A percentile compares a stretch with the other conserved stretches of the same genome.
Evolutionary conservation across 1,140 invertebrate genomes (phyloP).

Genomic region (Sipha flava): DNA sequence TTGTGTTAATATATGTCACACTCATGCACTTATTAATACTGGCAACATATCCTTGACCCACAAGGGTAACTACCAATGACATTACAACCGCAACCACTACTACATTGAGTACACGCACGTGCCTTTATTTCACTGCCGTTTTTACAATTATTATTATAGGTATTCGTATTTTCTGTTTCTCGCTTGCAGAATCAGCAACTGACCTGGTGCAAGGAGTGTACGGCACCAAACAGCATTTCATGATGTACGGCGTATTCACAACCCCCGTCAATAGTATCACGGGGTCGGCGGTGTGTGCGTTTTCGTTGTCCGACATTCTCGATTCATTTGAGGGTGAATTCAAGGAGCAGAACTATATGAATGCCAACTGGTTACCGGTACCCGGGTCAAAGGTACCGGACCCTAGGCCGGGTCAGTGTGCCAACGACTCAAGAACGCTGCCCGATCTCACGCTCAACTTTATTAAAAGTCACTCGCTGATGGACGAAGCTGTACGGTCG

Average conservation of each 20-base stretch:
- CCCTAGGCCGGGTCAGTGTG: slow-evolving; percentile 77
- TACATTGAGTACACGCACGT: too few species aligned
- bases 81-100: too few species aligned
- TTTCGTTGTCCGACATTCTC: slow-evolving; percentile 78
- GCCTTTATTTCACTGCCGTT: too few species aligned
- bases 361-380: slow-evolving; percentile 86
- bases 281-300: slow-evolving; percentile 93
- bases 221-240: slow-evolving; percentile 53
- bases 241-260: slow-evolving; percentile 93
- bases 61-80: too few species aligned
- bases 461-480: slow-evolving; percentile 90
- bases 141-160: too few species aligned
- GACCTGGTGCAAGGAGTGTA: slow-evolving; percentile 63
- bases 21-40: background rate
- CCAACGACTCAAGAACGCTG: slow-evolving; percentile 79
- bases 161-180: too few species aligned
- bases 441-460: slow-evolving; percentile 85
- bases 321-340: slow-evolving; percentile 85
- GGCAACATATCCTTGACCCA: background rate
- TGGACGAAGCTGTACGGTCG: slow-evolving; percentile 81
- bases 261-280: slow-evolving; percentile 90
- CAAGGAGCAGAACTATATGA: slow-evolving; percentile 83
- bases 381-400: slow-evolving; percentile 60
- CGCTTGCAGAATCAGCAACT: slow-evolving; percentile 69
- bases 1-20: background rate